phyloP scores from a whole-genome alignment of 2,888 invertebrate species.

The Ptychoptera albimana region DNA sequence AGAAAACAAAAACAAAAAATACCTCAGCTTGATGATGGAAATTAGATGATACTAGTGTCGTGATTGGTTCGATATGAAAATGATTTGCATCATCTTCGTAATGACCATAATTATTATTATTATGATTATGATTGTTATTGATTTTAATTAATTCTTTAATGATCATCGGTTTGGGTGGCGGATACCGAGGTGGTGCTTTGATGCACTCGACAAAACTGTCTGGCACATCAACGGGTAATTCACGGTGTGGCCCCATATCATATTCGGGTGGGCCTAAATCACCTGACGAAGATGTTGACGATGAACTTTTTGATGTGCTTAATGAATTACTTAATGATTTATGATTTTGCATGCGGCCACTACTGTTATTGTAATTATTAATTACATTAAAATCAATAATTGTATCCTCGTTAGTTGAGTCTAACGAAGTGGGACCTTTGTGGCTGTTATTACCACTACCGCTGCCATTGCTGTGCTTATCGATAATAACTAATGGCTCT shows the following conservation, averaged over 20 bases:
- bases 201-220: constrained; percentile 72
- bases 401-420: constrained; percentile 15
- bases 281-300: constrained; percentile 17
- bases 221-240: constrained; percentile 77
- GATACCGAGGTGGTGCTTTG: constrained; percentile 56
- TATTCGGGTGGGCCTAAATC: constrained; percentile 24
- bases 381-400: constrained; percentile 27
- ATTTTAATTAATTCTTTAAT: constrained; percentile 18
- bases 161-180: constrained; percentile 31
- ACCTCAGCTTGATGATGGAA: no score
- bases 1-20: not conserved
- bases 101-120: no score
- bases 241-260: constrained; percentile 32
- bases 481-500: constrained; percentile 20
- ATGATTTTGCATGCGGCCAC: no score
- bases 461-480: constrained; percentile 1
- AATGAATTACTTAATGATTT: constrained; percentile 16
- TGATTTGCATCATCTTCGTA: no score
- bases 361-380: constrained; percentile 20
- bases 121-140: constrained; percentile 15
- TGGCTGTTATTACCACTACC: not conserved
- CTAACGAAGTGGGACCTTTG: constrained; percentile 19
- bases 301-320: constrained; percentile 13
- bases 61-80: not conserved
- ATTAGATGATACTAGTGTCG: no score